Base-by-base conservation (phyloP, 2,888 invertebrate genomes). In the Hypercompe scribonia region DNA sequence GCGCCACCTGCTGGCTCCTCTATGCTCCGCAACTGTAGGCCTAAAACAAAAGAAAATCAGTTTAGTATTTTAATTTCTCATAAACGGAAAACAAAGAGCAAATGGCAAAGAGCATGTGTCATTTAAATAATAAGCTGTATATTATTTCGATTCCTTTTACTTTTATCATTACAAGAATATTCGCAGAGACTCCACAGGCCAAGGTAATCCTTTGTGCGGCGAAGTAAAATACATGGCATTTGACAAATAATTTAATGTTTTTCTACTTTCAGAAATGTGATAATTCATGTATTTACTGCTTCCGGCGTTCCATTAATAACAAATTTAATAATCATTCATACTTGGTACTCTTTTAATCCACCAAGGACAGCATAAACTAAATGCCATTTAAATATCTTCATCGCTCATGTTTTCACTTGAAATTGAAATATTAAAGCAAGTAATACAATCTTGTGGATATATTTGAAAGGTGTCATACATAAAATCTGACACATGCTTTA, bases 21-120 rank as follows among this genome's bases (percentile, higher is more conserved):
- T 96, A 97, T 97, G 96, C 97, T 97, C 96, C 98, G 97, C 96
- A 98, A 96, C 95, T 98, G 98, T 96, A 98, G 96, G 96, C 98
- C 98, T 98, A 96, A 13, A 96, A 93, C 96, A 94, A 93, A 84
- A 87, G 92, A 84, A 81, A 93, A n/a, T 36, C 7, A 67, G 61
- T 77, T 87, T 76, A 88, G 71, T 77, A 73, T 28, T 54, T 36
- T 28, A 31, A 46, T 33, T 24, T 24, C n/a, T n/a, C 7, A 54
- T 54, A 34, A 11, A 54, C 15, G 11, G 13, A 13, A 58, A 13
- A 54, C n/a, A n/a, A n/a, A n/a, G n/a, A n/a, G n/a, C n/a, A 8
- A 36, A 36, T 36, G 8, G 5, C 24, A 24, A 50, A 50, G 1
- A 21, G 24, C 50, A 50, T 50, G 50, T 50, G 21, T 7, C 21